A percentile compares a stretch with the other conserved stretches of the same genome.
phyloP scores from a whole-genome alignment of 2,888 invertebrate species.

The Empis livida region DNA sequence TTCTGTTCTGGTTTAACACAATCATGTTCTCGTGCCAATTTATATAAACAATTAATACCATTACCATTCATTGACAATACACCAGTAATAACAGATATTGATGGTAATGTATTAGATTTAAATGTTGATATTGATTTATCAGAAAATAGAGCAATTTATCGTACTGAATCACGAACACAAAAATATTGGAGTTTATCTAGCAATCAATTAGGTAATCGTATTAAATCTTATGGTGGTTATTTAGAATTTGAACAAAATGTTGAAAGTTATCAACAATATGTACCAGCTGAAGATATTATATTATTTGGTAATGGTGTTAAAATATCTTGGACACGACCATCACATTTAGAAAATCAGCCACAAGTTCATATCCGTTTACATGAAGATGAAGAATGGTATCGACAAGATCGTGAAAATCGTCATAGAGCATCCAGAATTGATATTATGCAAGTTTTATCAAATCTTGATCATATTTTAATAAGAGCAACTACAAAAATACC shows the following conservation, averaged over 20 bases:
- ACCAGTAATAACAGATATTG: conserved; percentile 48
- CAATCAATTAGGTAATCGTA: conserved; percentile 55
- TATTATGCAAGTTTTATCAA: conserved; percentile 71
- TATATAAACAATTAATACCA: conserved; percentile 53
- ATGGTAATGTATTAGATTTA: conserved; percentile 19
- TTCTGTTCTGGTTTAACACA: conserved; percentile 74
- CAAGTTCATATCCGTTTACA: conserved; percentile 45
- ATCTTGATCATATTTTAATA: conserved; percentile 69
- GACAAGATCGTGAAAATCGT: conserved; percentile 39
- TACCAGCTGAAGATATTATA: conserved; percentile 66
- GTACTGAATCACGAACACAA: conserved; percentile 36
- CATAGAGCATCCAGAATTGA: conserved; percentile 59
- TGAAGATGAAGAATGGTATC: conserved; percentile 58
- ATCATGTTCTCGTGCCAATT: conserved; percentile 44
- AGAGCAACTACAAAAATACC: conserved; percentile 58
- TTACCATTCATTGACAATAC: conserved; percentile 45
- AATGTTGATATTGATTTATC: conserved; percentile 39
- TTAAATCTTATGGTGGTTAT: conserved; percentile 78
- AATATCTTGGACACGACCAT: conserved; percentile 49
- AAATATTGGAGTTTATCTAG: conserved; percentile 67
- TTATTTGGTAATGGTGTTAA: conserved; percentile 66
- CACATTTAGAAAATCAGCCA: conserved; percentile 15
- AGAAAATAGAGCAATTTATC: conserved; percentile 49
- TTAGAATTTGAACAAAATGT: conserved; percentile 63
- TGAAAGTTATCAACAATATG: conserved; percentile 40